Percentiles rank a stretch among this genome's conserved stretches.
These are phyloP conservation scores for Drosophila obscura DNA, from an alignment of 1,140 invertebrate species.

Conservation along the genomic window DNA sequence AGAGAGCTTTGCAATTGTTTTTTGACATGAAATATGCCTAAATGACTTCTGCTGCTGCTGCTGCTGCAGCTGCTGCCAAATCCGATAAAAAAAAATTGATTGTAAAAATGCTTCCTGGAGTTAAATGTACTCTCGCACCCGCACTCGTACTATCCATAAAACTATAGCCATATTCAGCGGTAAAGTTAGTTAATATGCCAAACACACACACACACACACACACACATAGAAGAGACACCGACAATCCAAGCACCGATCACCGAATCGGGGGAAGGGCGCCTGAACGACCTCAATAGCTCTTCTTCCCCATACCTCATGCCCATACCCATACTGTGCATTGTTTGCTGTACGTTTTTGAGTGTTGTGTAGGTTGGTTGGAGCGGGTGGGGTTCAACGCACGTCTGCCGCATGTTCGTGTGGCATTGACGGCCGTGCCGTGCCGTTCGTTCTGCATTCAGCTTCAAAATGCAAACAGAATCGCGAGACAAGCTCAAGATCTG, in stretches of 20 bases:
- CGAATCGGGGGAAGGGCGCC: not conserved
- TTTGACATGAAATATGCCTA: no score
- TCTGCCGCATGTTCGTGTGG: slow-evolving; percentile 9
- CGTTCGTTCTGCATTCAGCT: no score
- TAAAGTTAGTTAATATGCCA: slow-evolving; percentile 47
- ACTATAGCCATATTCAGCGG: slow-evolving; percentile 5
- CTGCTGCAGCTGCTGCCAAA: no score
- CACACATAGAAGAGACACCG: not conserved
- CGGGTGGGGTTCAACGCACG: slow-evolving; percentile 43
- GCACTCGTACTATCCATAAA: no score
- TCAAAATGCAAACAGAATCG: slow-evolving; percentile 5
- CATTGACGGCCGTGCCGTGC: no score
- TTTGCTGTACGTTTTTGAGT: slow-evolving; percentile 11
- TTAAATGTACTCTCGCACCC: not conserved
- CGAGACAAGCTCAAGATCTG: slow-evolving; percentile 1
- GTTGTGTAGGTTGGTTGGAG: no score
- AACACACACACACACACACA: not conserved
- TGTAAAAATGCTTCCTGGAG: slow-evolving; percentile 15
- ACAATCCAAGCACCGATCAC: not conserved
- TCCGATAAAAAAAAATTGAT: no score
- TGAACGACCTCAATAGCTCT: slow-evolving; percentile 45
- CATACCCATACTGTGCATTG: not conserved
- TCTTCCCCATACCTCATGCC: slow-evolving; percentile 3
- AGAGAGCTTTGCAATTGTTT: not conserved
- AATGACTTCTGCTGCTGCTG: no score